Base-by-base conservation (phyloP, 2,797 vertebrate genomes). In the Corythornis leucogaster region DNA sequence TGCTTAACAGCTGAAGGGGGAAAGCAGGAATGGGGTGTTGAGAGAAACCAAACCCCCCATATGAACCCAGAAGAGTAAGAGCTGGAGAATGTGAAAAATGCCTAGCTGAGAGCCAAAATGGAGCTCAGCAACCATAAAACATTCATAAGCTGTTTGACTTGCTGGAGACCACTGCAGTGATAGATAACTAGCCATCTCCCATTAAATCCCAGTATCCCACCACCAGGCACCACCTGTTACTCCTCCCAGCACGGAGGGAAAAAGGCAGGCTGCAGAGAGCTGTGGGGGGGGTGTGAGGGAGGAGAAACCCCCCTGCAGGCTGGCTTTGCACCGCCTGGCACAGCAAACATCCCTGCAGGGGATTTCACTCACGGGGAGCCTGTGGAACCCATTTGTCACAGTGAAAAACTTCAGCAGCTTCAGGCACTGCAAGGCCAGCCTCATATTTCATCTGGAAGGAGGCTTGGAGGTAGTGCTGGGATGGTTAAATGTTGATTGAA, bases 61-160 rank as follows among this genome's bases (percentile, higher is more conserved):
- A 57, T 66, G 87, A 95, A 79, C 43, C 43, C 58, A 85, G 24
- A 74, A 46, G 79, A 81, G 77, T 94, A 89, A 93, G 94, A 94
- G 80, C 48, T 92, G 62, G 84, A 89, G 95, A 96, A 96, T 97
- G 94, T 92, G 42, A 87, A 82, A 93, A 96, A 96, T 92, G 74
- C 85, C 62, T 85, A 83, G 45, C 75, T 76, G 85, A 79, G 94
- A 89, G 93, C 85, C 93, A 92, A 94, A 96, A 92, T 58, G 76
- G 83, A 92, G 76, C 89, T 93, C 82, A 91, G 30, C 93, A 92
- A 57, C 83, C 53, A 59, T 79, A 91, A 94, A 95, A 88, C 54
- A 93, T 94, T 90, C 76, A 58, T 87, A 96, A 92, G 84, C 55
- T 91, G 64, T 62, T 91, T 95, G 90, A 94, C 87, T 96, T 87